Evolutionary conservation across 30 jellyfish, hydroid and myxozoan species (phyloP), one percentile per base, ranked within the genome.

Genomic region (Hydractinia symbiolongicarpus): DNA sequence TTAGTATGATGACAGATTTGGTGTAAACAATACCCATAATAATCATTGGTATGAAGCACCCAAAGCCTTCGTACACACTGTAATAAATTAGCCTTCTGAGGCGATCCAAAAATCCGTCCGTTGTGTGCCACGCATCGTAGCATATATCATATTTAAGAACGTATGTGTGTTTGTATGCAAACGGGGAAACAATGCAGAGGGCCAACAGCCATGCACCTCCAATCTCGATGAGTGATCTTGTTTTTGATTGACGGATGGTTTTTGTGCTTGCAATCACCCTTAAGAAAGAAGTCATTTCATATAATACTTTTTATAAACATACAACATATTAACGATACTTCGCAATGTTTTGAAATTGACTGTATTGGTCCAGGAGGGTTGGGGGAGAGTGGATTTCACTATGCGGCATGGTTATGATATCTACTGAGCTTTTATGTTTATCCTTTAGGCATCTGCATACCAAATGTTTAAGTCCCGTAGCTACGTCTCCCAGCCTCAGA

Each of bases 261-360:
- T 44, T 55, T 50, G 78, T 77, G 73, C 85, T 61, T 6, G 52
- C 30, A n/a, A 77, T 21, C 74, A 77, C 85, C 9, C 85, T 77
- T 54, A 55, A 67, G 78, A 67, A 67, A 67, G 19, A 67, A 67
- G 51, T 11, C 17, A 58, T 0, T 58, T 17, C 3, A 30, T 30
- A 30, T 2, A 30, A 30, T 30, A 30, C 44, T 30, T 30, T 30
- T 30, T 30, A 30, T 30, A 30, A 30, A 30, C 44, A 30, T 30
- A 30, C 44, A 30, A 30, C 44, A 30, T 30, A 30, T 30, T 30
- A 0, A 30, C 1, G 44, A 30, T 30, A 30, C 44, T 30, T 30
- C 44, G 44, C 44, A 30, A 30, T 30, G 44, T 30, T 30, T 30
- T 30, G 44, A 30, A 30, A 30, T 30, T 30, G 2, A 30, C 44